These are phyloP conservation scores for Aphrophora alni DNA, from an alignment of 2,888 invertebrate genomes.

Conservation along the genomic window DNA sequence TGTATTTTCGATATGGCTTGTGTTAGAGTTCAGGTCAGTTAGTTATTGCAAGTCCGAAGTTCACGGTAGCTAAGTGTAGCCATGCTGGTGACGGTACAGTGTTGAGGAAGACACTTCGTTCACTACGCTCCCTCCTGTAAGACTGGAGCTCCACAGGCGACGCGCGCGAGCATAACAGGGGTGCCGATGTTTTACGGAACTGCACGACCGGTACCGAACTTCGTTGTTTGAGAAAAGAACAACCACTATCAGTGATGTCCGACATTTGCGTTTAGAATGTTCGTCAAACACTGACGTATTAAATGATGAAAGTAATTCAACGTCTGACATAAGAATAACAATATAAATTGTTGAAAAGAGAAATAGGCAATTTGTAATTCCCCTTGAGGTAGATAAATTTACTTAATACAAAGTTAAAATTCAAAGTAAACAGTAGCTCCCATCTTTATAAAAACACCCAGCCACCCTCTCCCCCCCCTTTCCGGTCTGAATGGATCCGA, in stretches of 20 bases:
- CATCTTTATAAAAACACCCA: not conserved
- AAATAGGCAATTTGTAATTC: not conserved
- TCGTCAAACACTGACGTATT: not conserved
- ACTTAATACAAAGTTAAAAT: not conserved
- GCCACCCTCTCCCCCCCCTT: not conserved
- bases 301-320: not conserved
- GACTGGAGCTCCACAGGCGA: not conserved
- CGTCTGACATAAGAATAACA: not conserved
- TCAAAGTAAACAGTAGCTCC: not conserved
- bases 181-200: not conserved
- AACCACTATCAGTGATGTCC: slow-evolving; percentile 2
- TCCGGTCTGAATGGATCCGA: not conserved
- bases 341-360: not conserved
- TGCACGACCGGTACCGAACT: not conserved
- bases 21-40: no score
- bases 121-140: not conserved
- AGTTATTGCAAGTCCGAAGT: not conserved
- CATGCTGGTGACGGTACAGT: not conserved
- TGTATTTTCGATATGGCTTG: no score
- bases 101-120: not conserved
- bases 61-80: not conserved
- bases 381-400: not conserved
- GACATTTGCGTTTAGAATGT: slow-evolving; percentile 11
- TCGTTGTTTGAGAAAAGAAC: not conserved
- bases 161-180: slow-evolving; percentile 1